phyloP scores from a whole-genome alignment of 2,797 vertebrate genomes.

The Hemitrygon akajei region DNA sequence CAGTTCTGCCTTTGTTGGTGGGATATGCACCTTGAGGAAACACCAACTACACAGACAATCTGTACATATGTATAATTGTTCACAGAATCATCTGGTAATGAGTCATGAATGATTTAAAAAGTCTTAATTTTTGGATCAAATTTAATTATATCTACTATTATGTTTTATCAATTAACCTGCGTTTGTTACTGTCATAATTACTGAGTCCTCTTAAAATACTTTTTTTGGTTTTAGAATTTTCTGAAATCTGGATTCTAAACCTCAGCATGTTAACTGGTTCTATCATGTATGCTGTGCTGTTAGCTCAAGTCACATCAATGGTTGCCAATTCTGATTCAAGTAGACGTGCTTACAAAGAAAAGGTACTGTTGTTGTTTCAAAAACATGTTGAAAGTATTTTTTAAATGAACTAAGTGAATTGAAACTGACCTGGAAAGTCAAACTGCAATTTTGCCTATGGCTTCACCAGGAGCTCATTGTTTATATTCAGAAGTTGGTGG shows the following conservation, averaged over 20 bases:
- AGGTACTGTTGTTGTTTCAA: slow-evolving; percentile 40
- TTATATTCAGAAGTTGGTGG: too few relatives aligned
- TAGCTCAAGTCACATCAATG: slow-evolving; percentile 39
- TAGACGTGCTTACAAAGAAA: slow-evolving; percentile 22
- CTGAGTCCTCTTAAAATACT: slow-evolving; percentile 39
- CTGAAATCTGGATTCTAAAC: slow-evolving; percentile 42
- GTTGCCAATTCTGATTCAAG: slow-evolving; percentile 35
- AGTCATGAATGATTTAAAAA: background rate
- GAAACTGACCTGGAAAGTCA: background rate
- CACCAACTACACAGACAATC: too few relatives aligned
- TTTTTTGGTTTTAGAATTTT: slow-evolving; percentile 40
- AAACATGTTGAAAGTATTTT: slow-evolving; percentile 41
- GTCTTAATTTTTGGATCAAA: background rate
- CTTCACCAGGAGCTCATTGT: too few relatives aligned
- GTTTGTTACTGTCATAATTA: slow-evolving; percentile 37
- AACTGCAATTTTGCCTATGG: too few relatives aligned
- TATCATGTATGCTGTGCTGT: slow-evolving; percentile 37
- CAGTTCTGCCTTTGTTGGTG: too few relatives aligned
- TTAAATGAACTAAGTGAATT: background rate
- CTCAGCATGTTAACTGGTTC: slow-evolving; percentile 32
- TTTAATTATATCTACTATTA: background rate
- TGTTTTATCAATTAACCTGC: background rate
- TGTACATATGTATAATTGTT: too few relatives aligned
- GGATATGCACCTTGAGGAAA: too few relatives aligned
- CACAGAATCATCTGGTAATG: too few relatives aligned